Evolutionary conservation across 2,113 vertebrate species (phyloP), one percentile per base, ranked within the genome.

Genomic region (Lethenteron camtschaticum): DNA sequence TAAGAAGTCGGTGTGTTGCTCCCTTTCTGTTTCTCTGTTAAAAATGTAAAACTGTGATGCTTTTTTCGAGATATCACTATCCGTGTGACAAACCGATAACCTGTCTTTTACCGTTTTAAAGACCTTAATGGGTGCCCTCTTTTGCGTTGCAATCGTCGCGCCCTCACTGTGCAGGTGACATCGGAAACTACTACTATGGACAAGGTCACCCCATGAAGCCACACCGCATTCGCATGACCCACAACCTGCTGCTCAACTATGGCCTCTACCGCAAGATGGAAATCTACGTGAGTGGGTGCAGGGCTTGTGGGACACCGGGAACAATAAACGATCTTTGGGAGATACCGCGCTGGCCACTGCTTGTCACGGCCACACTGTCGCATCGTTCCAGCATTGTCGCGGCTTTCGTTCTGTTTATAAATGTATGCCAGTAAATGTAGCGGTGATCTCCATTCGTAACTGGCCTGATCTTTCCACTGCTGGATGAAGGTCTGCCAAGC

Each of bases 201-300:
- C 94, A 97, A 75, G 94, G 94, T 1, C 94, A 97, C 68, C 94
- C 94, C 3, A 97, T 97, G 94, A 97, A 97, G 71, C 94, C 94
- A 11, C 94, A 97, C 77, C 82, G 94, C 80, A 97, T 97, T 73
- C 84, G 94, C 18, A 97, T 97, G 94, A 97, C 94, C 41, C 94
- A 97, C 78, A 96, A 96, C 78, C 84, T 97, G 1, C 85, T 97
- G 20, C 86, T 97, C 69, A 96, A 97, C 81, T 97, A 97, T 18
- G 90, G 91, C 58, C 86, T 97, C 3, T 97, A 97, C 79, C 85
- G 91, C 74, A 97, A 96, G 75, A 97, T 97, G 94, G 94, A 97
- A 79, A 97, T 97, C 69, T 97, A 97, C 73, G 91, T 96, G 71
- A 94, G 94, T 83, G 60, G 9, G 8, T 66, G n/a, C 20, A 2